A percentile compares a stretch with the other conserved stretches of the same genome.
Evolutionary conservation across 2,888 invertebrate genomes (phyloP).

Genomic region (Himalopsyche kuldschensis): DNA sequence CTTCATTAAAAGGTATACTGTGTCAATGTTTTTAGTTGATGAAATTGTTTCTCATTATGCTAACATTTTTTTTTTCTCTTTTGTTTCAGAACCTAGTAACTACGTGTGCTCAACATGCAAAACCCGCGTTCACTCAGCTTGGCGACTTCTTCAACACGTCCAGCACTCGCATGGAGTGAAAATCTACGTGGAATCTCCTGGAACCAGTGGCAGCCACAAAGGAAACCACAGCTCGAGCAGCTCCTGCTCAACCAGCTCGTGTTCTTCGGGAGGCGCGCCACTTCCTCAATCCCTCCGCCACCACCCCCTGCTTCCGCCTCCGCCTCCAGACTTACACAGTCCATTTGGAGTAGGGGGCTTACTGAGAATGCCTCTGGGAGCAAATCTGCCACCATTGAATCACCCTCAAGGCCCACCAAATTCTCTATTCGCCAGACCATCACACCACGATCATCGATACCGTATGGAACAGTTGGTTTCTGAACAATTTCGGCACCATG

Average conservation of each 20-base stretch:
- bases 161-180: constrained; percentile 93
- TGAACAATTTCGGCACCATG: constrained; percentile 80
- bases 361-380: constrained; percentile 74
- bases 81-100: constrained; percentile 87
- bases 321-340: constrained; percentile 73
- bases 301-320: constrained; percentile 69
- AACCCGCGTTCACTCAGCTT: constrained; percentile 88
- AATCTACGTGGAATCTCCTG: constrained; percentile 74
- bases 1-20: no score
- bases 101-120: constrained; percentile 95
- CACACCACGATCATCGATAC: constrained; percentile 76
- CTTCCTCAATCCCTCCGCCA: constrained; percentile 68
- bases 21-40: no score
- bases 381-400: constrained; percentile 62
- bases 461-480: constrained; percentile 83
- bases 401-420: constrained; percentile 73
- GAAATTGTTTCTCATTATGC: background rate
- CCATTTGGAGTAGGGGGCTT: constrained; percentile 75
- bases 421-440: constrained; percentile 75
- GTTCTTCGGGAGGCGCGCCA: constrained; percentile 61
- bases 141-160: constrained; percentile 93
- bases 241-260: constrained; percentile 53
- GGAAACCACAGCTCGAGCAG: constrained; percentile 62
- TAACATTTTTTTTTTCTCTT: constrained; percentile 39
- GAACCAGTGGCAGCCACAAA: constrained; percentile 46